These are phyloP conservation scores for Agonopterix subpropinquella DNA, from an alignment of 2,888 invertebrate species.

Conservation along the genomic window DNA sequence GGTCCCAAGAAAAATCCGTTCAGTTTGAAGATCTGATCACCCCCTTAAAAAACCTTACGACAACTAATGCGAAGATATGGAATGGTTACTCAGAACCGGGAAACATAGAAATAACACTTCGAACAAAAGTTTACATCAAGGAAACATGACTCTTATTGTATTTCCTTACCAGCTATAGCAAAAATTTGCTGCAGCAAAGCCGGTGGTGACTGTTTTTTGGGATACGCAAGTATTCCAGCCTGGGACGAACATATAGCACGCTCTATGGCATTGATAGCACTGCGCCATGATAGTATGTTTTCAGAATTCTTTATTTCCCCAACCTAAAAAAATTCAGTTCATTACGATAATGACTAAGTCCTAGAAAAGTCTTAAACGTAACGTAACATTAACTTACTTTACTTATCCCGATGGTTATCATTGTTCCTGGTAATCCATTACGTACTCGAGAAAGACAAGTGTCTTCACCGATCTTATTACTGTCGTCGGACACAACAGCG, in stretches of 20 bases:
- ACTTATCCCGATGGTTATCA: neutral
- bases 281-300: constrained; percentile 4
- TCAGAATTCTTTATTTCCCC: neutral
- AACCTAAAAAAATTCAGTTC: no score
- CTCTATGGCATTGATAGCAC: constrained; percentile 15
- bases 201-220: neutral
- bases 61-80: neutral
- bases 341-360: neutral
- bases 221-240: constrained; percentile 8
- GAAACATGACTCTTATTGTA: neutral
- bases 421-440: neutral
- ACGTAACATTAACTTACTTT: neutral
- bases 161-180: constrained; percentile 16
- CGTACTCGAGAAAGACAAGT: neutral
- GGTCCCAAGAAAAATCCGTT: no score
- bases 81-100: neutral
- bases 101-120: neutral
- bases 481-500: neutral
- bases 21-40: no score
- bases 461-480: neutral
- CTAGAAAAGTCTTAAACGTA: neutral
- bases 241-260: constrained; percentile 13
- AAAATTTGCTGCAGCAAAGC: constrained; percentile 18
- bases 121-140: neutral
- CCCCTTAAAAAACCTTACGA: neutral